Conservation (phyloP, 2,888 invertebrate species). For the Conops quadrifasciatus region DNA sequence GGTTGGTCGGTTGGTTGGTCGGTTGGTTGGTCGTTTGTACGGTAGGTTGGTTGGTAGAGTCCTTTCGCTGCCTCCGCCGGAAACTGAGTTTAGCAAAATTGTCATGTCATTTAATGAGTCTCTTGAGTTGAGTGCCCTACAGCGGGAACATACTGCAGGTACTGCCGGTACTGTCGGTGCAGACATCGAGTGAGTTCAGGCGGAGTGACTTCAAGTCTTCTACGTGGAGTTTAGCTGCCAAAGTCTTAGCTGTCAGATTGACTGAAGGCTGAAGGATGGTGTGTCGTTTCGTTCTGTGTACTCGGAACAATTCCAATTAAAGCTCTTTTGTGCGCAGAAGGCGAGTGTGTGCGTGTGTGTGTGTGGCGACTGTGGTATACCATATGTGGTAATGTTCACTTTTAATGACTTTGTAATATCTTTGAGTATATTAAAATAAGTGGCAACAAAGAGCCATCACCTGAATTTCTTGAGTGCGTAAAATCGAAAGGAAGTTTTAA, state of each 20-base stretch:
- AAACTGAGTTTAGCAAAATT: background rate
- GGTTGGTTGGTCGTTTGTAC: no score
- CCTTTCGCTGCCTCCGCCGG: background rate
- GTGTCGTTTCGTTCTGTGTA: no score
- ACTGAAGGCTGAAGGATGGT: background rate
- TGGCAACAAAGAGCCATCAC: background rate
- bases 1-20: no score
- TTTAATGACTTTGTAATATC: background rate
- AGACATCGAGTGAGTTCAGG: no score
- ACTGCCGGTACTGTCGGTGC: background rate
- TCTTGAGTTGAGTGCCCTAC: background rate
- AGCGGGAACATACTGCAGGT: background rate
- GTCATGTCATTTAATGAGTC: background rate
- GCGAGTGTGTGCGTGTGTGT: background rate
- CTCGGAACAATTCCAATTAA: no score
- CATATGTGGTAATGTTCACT: no score
- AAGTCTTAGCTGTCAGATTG: background rate
- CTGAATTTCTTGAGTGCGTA: background rate
- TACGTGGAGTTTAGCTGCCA: background rate
- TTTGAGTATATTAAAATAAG: background rate
- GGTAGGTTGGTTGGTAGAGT: no score
- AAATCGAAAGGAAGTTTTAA: background rate
- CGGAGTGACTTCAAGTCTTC: no score
- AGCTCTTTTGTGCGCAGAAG: background rate
- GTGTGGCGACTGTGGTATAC: background rate